These are phyloP conservation scores for Arctopsyche grandis DNA, from an alignment of 1,140 invertebrate species.

Conservation along the genomic window DNA sequence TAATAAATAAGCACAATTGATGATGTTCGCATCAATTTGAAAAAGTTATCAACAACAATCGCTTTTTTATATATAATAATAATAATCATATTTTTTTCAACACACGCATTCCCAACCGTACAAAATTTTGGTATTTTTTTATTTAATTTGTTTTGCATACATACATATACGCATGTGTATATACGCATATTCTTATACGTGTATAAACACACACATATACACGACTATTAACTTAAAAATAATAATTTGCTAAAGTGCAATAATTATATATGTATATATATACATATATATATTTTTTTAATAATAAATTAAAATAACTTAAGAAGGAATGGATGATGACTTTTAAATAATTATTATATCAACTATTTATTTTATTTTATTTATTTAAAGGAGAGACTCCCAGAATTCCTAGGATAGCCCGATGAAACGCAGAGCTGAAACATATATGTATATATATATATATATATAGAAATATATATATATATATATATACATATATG, in stretches of 20 bases:
- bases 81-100: slow-evolving; percentile 6
- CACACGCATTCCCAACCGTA: slow-evolving; percentile 5
- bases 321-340: slow-evolving; percentile 22
- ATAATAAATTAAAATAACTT: not conserved
- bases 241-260: slow-evolving; percentile 20
- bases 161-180: not conserved
- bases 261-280: slow-evolving; percentile 12
- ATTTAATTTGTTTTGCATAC: not conserved
- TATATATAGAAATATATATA: not conserved
- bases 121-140: slow-evolving; percentile 3
- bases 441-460: not conserved
- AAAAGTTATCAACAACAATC: slow-evolving; percentile 25
- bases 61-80: slow-evolving; percentile 7
- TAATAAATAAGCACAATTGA: slow-evolving; percentile 31
- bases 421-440: not conserved
- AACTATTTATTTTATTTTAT: not conserved
- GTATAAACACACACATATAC: not conserved
- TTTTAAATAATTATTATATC: slow-evolving; percentile 14
- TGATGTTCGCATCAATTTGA: slow-evolving; percentile 29
- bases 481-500: not conserved
- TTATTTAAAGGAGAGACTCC: slow-evolving; percentile 15
- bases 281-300: too few relatives aligned
- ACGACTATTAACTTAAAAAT: not conserved
- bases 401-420: slow-evolving; percentile 17
- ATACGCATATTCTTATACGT: not conserved